These are phyloP conservation scores for Batillaria attramentaria DNA, from an alignment of 1,140 invertebrate species.

Conservation along the genomic window DNA sequence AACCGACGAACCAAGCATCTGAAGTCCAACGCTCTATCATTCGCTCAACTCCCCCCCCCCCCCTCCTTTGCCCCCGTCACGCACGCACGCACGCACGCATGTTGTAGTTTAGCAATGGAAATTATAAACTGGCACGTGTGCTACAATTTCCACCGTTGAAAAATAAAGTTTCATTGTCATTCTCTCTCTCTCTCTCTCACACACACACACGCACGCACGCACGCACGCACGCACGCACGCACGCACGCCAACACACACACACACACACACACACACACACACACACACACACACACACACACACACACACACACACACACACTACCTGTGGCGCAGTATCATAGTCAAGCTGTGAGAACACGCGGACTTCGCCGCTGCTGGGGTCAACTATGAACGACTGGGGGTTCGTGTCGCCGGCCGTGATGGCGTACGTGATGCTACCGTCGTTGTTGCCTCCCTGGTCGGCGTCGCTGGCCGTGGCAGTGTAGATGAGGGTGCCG, in stretches of 20 bases:
- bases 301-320: not conserved
- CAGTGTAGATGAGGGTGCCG: conserved; percentile 41
- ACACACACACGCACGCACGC: not conserved
- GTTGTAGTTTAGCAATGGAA: no score
- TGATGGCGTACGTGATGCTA: conserved; percentile 49
- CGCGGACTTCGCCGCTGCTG: conserved; percentile 41
- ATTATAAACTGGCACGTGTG: no score
- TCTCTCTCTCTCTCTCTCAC: not conserved
- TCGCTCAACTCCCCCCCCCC: no score
- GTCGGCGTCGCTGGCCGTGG: conserved; percentile 49
- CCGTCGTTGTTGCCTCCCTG: conserved; percentile 46
- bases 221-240: not conserved
- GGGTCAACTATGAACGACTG: conserved; percentile 44
- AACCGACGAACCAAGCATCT: no score
- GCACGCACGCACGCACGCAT: no score
- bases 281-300: not conserved
- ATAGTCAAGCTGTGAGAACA: conserved; percentile 49
- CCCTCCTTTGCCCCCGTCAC: no score
- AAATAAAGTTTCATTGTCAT: not conserved
- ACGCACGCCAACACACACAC: not conserved
- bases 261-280: not conserved
- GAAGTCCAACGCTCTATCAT: no score
- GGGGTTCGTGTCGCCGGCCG: conserved; percentile 23
- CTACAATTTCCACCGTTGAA: no score
- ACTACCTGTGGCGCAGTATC: conserved; percentile 38